phyloP scores from a whole-genome alignment of 2,113 vertebrate species.

The Numenius arquata region DNA sequence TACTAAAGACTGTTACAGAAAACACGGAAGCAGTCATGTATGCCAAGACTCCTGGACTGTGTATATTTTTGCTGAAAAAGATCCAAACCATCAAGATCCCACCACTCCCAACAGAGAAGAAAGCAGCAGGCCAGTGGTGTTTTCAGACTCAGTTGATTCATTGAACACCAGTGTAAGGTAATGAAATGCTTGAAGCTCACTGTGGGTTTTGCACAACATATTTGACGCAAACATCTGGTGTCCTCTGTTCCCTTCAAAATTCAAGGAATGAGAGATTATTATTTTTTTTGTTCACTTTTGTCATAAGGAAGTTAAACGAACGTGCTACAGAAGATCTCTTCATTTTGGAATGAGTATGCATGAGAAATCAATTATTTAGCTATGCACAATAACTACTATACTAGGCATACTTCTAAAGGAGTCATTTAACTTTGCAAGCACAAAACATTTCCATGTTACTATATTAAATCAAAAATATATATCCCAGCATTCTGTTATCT shows the following conservation, averaged over 20 bases:
- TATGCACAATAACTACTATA: neutral
- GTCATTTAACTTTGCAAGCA: neutral
- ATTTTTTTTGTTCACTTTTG: neutral
- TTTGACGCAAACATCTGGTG: neutral
- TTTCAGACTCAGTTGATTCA: neutral
- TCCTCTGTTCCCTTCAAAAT: neutral
- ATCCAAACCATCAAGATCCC: neutral
- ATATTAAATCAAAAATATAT: neutral
- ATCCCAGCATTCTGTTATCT: neutral
- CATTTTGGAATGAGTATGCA: neutral
- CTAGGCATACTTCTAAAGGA: neutral
- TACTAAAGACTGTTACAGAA: neutral
- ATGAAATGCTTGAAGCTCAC: neutral
- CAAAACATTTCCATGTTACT: neutral
- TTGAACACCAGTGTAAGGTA: neutral
- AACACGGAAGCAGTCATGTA: neutral
- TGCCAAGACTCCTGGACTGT: neutral
- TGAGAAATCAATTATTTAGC: neutral
- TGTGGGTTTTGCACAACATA: neutral
- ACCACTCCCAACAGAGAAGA: neutral
- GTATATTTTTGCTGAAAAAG: neutral
- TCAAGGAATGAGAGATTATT: neutral
- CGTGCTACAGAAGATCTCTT: neutral
- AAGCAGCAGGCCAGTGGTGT: neutral
- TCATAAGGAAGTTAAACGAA: neutral